Base-by-base conservation (phyloP, 2,113 vertebrate species). In the Procavia capensis region DNA sequence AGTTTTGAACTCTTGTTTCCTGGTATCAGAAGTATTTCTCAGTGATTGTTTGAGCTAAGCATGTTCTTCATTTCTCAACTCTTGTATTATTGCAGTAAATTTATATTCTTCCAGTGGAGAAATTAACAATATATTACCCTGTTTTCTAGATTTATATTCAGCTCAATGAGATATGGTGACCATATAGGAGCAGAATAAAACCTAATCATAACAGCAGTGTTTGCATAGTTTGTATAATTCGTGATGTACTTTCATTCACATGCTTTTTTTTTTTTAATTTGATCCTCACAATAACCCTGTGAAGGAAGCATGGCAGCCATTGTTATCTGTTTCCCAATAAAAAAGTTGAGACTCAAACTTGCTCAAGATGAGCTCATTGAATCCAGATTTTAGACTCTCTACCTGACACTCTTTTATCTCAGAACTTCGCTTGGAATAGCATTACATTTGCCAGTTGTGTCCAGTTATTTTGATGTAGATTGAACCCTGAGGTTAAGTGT, bases 61-160 rank as follows among this genome's bases (percentile, higher is more conserved):
- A 31, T 50, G 25, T 57, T 78, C 39, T 39, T 74, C 31, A 61
- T 78, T 61, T 43, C 61, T 78, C 34, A 83, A 39, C 45, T 14
- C 4, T 78, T 54, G 5, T 31, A 74, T 91, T 45, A 20, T 66
- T 75, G 66, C 19, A 83, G 59, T 45, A 78, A 85, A 39, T 91
- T 41, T 86, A n/a, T 63, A 41, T 90, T 93, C 6, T 85, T 91
- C 31, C 78, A 43, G 59, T 66, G 45, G 87, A 94, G n/a, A 92
- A 95, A 34, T 36, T 68, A 80, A 88, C 61, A 39, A 0, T 54
- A 1, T 85, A 34, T 88, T 90, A 8, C 16, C 39, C 31, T 90
- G 5, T 85, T 91, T 39, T 94, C 34, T 79, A 72, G 59, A 39
- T 36, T 76, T 63, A 24, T 59, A 34, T 63, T 47, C 57, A 84